Conservation (phyloP, 2,888 invertebrate species). For the Lapara coniferarum region DNA sequence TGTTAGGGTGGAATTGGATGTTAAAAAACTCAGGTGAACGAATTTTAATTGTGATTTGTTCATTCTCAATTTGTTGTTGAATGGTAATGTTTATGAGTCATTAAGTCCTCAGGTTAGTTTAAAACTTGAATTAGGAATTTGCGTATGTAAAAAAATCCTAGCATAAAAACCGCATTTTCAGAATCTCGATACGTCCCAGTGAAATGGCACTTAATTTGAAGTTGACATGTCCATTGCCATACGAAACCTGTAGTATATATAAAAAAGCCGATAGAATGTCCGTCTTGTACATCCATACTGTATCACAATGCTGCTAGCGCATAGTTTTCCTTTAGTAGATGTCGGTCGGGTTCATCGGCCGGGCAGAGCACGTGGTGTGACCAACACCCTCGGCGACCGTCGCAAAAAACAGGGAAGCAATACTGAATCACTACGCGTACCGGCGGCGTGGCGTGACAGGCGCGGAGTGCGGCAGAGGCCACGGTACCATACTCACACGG, state of each 20-base stretch:
- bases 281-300: conserved; percentile 41
- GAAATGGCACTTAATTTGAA: conserved; percentile 56
- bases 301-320: conserved; percentile 53
- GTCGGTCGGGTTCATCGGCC: conserved; percentile 69
- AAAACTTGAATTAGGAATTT: too few relatives aligned
- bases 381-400: conserved; percentile 63
- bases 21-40: background rate
- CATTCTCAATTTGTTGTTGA: background rate
- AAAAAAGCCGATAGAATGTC: conserved; percentile 50
- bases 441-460: conserved; percentile 31
- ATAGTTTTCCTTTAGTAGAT: conserved; percentile 70
- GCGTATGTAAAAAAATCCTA: conserved; percentile 24
- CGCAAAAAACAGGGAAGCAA: conserved; percentile 69
- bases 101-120: too few relatives aligned
- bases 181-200: conserved; percentile 42
- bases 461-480: conserved; percentile 29
- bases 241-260: conserved; percentile 40
- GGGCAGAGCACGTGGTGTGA: conserved; percentile 64
- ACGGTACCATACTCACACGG: background rate
- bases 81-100: too few relatives aligned
- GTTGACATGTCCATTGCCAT: conserved; percentile 48
- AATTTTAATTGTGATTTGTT: background rate
- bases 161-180: conserved; percentile 41
- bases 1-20: background rate
- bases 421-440: conserved; percentile 56